These are phyloP conservation scores for Siniperca knerii DNA, from an alignment of 2,113 vertebrate genomes.

Conservation along the genomic window DNA sequence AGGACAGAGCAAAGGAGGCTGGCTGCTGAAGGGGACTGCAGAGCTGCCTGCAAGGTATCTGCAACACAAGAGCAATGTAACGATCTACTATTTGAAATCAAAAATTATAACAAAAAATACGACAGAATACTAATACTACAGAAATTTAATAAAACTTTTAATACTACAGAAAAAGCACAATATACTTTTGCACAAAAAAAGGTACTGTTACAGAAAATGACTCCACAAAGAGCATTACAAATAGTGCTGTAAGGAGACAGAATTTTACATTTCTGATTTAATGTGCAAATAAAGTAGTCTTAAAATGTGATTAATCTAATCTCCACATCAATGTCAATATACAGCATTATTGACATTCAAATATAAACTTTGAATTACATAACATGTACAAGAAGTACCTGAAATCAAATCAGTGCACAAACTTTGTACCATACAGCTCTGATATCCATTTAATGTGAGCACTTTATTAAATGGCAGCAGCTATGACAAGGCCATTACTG, in stretches of 20 bases:
- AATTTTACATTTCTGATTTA: background rate
- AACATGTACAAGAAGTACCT: background rate
- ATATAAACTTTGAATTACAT: background rate
- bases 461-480: background rate
- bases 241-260: background rate
- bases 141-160: background rate
- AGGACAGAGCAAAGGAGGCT: constrained; percentile 67
- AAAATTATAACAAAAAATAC: background rate
- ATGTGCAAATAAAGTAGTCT: background rate
- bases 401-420: background rate
- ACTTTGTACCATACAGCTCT: background rate
- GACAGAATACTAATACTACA: background rate
- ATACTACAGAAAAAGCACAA: background rate
- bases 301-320: background rate
- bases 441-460: background rate
- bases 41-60: constrained; percentile 89
- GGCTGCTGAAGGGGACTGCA: constrained; percentile 66
- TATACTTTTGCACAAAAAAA: too few relatives aligned
- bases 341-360: background rate
- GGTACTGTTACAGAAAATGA: background rate
- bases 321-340: background rate
- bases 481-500: background rate
- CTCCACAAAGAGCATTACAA: background rate
- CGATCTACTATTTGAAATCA: constrained; percentile 42
- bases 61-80: constrained; percentile 81